These are phyloP conservation scores for Drosophila basisetae DNA, from an alignment of 2,888 invertebrate species.

Conservation along the genomic window DNA sequence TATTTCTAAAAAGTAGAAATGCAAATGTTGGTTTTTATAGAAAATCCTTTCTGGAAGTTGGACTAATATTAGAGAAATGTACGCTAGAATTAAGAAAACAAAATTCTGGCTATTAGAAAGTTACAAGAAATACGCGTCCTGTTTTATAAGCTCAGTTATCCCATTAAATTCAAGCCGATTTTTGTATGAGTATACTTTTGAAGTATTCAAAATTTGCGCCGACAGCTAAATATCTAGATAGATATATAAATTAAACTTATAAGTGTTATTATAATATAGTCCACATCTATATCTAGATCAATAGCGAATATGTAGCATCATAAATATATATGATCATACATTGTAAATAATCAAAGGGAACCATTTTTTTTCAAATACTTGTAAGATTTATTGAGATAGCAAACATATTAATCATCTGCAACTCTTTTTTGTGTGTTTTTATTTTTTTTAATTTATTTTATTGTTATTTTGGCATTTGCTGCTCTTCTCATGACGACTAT, in stretches of 20 bases:
- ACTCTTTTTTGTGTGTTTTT: constrained; percentile 13
- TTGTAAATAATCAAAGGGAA: not conserved
- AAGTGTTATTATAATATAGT: not conserved
- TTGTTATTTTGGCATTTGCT: constrained; percentile 52
- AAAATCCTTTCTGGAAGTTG: not conserved
- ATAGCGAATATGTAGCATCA: not conserved
- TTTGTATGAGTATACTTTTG: not conserved
- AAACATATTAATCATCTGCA: constrained; percentile 25
- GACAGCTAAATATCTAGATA: not conserved
- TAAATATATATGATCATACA: too few species aligned
- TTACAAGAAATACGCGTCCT: too few species aligned
- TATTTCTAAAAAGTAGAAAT: not conserved
- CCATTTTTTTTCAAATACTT: constrained; percentile 34
- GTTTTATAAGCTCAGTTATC: not conserved
- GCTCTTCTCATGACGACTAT: constrained; percentile 27
- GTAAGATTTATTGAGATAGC: constrained; percentile 58
- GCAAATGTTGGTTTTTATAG: not conserved
- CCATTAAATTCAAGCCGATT: not conserved
- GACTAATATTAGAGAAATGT: not conserved
- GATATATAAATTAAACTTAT: not conserved
- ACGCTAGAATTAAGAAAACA: not conserved
- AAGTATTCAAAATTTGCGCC: not conserved
- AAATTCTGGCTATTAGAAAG: not conserved
- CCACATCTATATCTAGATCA: too few species aligned
- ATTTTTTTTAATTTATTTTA: constrained; percentile 1